Evolutionary conservation across 2,797 vertebrate species (phyloP), one percentile per base, ranked within the genome.

Genomic region (Sebastiscus tertius): DNA sequence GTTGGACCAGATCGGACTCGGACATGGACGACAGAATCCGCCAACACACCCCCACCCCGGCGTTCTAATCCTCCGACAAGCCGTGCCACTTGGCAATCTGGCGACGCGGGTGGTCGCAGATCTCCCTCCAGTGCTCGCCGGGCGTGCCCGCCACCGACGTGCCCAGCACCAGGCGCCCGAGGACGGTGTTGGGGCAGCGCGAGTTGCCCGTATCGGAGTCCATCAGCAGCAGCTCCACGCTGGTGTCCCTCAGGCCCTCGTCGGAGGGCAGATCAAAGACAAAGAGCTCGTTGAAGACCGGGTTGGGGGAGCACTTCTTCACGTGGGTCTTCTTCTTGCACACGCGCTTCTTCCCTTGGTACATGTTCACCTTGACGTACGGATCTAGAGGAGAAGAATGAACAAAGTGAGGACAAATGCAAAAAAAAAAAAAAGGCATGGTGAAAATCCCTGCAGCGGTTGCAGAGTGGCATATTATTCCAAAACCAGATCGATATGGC

Each of bases 281-380:
- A 90, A 99, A 99, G 67, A 98, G 96, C 96, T 99, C 97, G 8
- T 99, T 99, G 93, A 99, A 99, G 80, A 99, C 98, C 0, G 98
- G 98, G 82, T 99, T 99, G 16, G 98, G 98, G 1, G 97, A 96
- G 70, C 97, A 97, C 81, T 99, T 99, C 94, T 99, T 99, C 90
- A 99, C 97, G 0, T 99, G 98, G 18, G 98, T 99, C 95, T 99
- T 99, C 96, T 99, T 99, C 94, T 99, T 99, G 84, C 97, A 98
- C 89, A 99, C 96, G 2, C 98, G 97, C 86, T 99, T 99, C 94
- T 98, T 99, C 34, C 97, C 98, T 1, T 99, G 97, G 82, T 97
- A 99, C 84, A 99, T 94, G 93, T 99, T 99, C 71, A 99, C 97
- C 95, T 99, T 99, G 71, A 99, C 98, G 0, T 99, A 99, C 1